Base-by-base conservation (phyloP, 35 echinoderm and acorn worm species). In the Heliocidaris tuberculata region DNA sequence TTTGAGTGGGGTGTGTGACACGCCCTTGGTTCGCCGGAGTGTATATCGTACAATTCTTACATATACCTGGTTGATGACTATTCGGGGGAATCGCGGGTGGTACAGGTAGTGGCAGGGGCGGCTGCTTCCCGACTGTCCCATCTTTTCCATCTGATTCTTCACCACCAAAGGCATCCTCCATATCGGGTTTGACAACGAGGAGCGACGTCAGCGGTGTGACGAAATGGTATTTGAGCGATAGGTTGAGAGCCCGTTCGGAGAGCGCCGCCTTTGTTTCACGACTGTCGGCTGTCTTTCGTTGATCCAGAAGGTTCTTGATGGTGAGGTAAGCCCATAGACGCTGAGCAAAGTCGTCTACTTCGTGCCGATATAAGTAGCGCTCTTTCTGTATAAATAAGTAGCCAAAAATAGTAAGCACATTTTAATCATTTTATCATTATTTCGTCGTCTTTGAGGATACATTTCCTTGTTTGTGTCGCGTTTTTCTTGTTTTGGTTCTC, bases 321-420 rank as follows among this genome's bases (percentile, higher is more conserved):
- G 98, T 96, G 2, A 99, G 96, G 86, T 96, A 99, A 31, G 98
- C 98, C 98, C 98, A 99, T 15, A 99, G 90, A 7, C 98, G 93
- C 71, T 99, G 90, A 6, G 96, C 94, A 65, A 99, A 99, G 71
- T 97, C 95, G 30, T 94, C 95, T 13, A 96, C 94, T 32, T 52
- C 94, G 32, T 97, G 93, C 10, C 54, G 91, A 48, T 94, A 88
- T 13, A 97, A 27, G 4, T 85, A 15, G 9, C 30, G 31, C 31
- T 94, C 90, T 48, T 50, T 59, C 92, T 91, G 89, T 91, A 47
- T 56, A 13, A 56, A 42, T 42, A 0, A 56, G 7, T 12, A 56
- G 52, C 52, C 6, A 9, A 42, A 12, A 56, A 56, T 56, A 15
- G 52, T 13, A 56, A 0, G 52, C 7, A 12, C 0, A 56, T 56